Evolutionary conservation across 2,113 vertebrate species (phyloP), one percentile per base, ranked within the genome.

Genomic region (Neoarius graeffei): DNA sequence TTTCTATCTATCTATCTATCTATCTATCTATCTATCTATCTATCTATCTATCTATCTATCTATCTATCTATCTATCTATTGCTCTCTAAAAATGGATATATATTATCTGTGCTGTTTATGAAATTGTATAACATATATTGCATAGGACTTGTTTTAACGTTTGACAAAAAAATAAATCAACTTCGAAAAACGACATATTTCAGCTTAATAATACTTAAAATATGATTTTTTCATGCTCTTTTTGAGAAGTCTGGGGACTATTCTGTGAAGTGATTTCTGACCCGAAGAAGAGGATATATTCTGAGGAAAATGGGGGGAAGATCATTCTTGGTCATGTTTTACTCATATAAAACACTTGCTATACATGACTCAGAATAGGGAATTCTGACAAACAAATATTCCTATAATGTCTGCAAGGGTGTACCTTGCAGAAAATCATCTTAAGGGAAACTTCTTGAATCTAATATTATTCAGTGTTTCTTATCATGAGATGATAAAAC

Each of bases 331-430:
- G 14, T 81, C 20, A 35, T 56, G 52, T 30, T 59, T 30, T 80
- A 27, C 4, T 77, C 74, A 52, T 23, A 11, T 23, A 14, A 14
- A n/a, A 25, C 48, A 52, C 54, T 17, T 57, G 54, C n/a, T 19
- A 80, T 17, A 7, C n/a, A 80, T 80, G 77, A 80, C 25, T 80
- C 77, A 80, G 77, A 80, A 57, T 8, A 80, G 52, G 77, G n/a
- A 79, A 50, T n/a, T 77, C 14, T 14, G 48, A 52, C 10, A 14
- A 14, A 50, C 27, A 27, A 4, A 56, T 1, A 7, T 79, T 11
- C 54, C 52, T 80, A n/a, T 54, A 54, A 77, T 77, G 76, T n/a
- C 57, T 56, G 77, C 27, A 13, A 25, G 74, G 23, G 74, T 25
- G 0, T 56, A 79, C 2, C 6, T 56, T 56, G 25, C 14, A 79